Evolutionary conservation across 2,113 vertebrate species (phyloP), one percentile per base, ranked within the genome.

Genomic region (Rhinichthys klamathensis): DNA sequence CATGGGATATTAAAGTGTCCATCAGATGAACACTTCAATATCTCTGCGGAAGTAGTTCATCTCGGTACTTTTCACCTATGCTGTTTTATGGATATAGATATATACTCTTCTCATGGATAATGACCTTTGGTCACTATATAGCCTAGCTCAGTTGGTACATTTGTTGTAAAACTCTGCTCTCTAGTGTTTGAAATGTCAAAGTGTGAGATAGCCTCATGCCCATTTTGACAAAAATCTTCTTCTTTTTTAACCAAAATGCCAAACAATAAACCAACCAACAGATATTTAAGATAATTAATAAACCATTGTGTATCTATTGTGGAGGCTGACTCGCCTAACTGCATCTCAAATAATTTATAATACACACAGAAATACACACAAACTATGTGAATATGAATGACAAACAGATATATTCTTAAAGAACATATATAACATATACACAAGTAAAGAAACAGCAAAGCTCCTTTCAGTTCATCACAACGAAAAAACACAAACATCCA

Each of bases 151-250:
- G 41, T 8, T 30, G 16, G 18, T 27, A 32, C 54, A 81, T 44
- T 32, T 74, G 69, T 91, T 88, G 89, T 85, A 87, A 88, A 92
- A 92, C 89, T 88, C 89, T 89, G 86, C 90, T 89, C 91, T 86
- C 91, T 92, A 89, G 92, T 93, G 92, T 90, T 89, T 82, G 85
- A 65, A 75, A 88, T 84, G 70, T 82, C 58, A 65, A 11, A 44
- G n/a, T 61, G 13, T 32, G 15, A n/a, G n/a, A n/a, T n/a, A n/a
- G n/a, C n/a, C n/a, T n/a, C n/a, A 2, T 16, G 18, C 4, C 2
- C 10, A 60, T 67, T 38, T 38, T 32, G 7, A 69, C 13, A 32
- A 4, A 69, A 3, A n/a, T 38, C 1, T 35, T 69, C 3, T 38
- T 6, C 0, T 38, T 38, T 38, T 38, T 38, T 0, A 2, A 70